Conservation (phyloP, 2,888 invertebrate species). For the Xanthia togata region DNA sequence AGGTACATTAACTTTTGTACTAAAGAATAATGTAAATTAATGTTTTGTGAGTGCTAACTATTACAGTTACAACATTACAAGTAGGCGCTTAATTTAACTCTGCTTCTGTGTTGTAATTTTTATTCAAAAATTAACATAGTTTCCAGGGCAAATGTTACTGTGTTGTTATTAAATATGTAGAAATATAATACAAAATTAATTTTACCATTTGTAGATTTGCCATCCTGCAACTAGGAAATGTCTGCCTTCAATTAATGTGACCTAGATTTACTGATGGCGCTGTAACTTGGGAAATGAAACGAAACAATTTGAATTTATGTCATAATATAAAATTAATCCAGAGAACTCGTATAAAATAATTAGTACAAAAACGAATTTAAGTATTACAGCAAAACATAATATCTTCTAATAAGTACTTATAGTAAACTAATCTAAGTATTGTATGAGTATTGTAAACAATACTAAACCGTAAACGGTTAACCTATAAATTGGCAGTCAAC, state of each 20-base stretch:
- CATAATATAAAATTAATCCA: slow-evolving; percentile 1
- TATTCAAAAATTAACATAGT: slow-evolving; percentile 67
- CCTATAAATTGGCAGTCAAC: not conserved
- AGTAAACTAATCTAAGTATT: too few species aligned
- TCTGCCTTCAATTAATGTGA: slow-evolving; percentile 42
- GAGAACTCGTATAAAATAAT: not conserved
- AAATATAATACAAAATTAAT: slow-evolving; percentile 63
- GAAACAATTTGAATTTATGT: slow-evolving; percentile 21
- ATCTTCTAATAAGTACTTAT: not conserved
- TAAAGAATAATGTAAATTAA: slow-evolving; percentile 64
- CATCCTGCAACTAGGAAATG: slow-evolving; percentile 55
- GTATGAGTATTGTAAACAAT: not conserved
- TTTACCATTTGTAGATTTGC: slow-evolving; percentile 43
- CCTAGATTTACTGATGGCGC: slow-evolving; percentile 41
- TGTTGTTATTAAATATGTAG: slow-evolving; percentile 55
- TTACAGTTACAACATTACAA: slow-evolving; percentile 63
- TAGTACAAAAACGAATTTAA: too few species aligned
- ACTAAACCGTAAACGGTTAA: too few species aligned
- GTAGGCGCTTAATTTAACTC: slow-evolving; percentile 61
- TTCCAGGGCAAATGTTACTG: slow-evolving; percentile 69
- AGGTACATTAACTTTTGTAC: slow-evolving; percentile 57
- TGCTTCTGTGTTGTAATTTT: slow-evolving; percentile 63
- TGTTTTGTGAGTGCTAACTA: slow-evolving; percentile 57
- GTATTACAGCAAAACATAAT: not conserved
- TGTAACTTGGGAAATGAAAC: slow-evolving; percentile 46